Conservation (phyloP, 92 coral and sea anemone genomes). For the Epizoanthus illoricatus region DNA sequence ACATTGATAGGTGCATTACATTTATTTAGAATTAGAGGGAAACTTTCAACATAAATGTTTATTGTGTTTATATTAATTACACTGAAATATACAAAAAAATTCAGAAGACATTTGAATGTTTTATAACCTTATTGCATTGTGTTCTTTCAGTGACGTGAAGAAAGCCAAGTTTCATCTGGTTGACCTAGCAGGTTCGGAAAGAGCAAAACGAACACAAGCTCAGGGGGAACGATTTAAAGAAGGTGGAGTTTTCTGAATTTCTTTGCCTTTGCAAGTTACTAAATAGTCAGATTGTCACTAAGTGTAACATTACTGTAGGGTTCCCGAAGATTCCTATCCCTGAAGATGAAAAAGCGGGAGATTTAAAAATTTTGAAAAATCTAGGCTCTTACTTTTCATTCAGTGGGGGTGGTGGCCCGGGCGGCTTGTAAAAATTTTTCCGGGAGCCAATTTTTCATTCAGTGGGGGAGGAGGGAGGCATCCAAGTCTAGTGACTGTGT, state of each 20-base stretch:
- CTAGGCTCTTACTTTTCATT: too few species aligned
- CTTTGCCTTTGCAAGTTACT: neutral
- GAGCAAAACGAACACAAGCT: conserved; percentile 88
- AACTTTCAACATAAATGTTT: neutral
- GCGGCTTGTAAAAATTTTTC: too few species aligned
- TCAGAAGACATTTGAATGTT: neutral
- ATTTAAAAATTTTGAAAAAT: too few species aligned
- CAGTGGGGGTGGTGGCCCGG: too few species aligned
- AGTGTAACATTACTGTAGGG: too few species aligned
- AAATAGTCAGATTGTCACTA: neutral
- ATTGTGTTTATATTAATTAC: neutral
- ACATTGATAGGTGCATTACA: too few species aligned
- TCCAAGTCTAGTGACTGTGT: too few species aligned
- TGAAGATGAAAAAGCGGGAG: too few species aligned
- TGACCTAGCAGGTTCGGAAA: conserved; percentile 95
- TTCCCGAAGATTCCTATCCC: too few species aligned
- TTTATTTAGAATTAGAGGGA: too few species aligned
- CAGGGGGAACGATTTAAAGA: conserved; percentile 94
- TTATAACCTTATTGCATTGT: neutral
- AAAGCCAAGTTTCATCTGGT: conserved; percentile 93
- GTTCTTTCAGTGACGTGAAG: conserved; percentile 62
- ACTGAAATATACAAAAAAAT: neutral
- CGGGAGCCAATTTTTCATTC: too few species aligned
- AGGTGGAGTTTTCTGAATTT: conserved; percentile 39
- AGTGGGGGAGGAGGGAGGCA: too few species aligned